Base-by-base conservation (phyloP, 2,888 invertebrate species). In the Microdon myrmicae region DNA sequence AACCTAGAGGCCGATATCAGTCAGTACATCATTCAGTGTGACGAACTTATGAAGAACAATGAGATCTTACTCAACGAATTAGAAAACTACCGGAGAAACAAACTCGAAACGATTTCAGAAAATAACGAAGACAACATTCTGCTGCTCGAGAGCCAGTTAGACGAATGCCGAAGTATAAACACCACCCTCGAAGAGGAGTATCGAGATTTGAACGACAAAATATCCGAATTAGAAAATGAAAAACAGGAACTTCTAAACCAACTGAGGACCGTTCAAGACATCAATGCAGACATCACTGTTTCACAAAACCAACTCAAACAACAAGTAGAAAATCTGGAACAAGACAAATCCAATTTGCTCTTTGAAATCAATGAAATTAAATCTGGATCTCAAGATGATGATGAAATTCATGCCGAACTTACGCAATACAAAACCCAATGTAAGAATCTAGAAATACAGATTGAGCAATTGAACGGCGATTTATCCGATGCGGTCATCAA, bases 101-200 rank as follows among this genome's bases (percentile, higher is more conserved):
- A 86, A 68, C 76, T 89, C 68, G 86, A 88, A 75, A 87, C 89
- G 1, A 89, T 89, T 41, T 85, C 86, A 38, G 89, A 89, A 79
- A 84, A 86, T 1, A 88, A 88, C 70, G 89, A 89, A 79, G 88
- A 89, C 69, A 87, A 85, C 67, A 77, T 87, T 60, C 80, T 83
- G 0, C 82, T 85, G 69, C 73, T 89, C 68, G 88, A 89, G 78
- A 80, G 82, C 0, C 87, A 88, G 74, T 73, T 89, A 34, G 89
- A 89, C 38, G 84, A 85, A 71, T 83, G 82, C 31, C 83, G 80
- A 61, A 82, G 78, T 68, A 77, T 83, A n/a, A 86, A 85, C 70
- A 82, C 83, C 68, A 82, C 82, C 4, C 81, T 88, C 71, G 84
- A 86, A 71, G 82, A 83, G 35, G 85, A 86, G 76, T 83, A 87